These are phyloP conservation scores for Ochropacha duplaris DNA, from an alignment of 2,888 invertebrate species.

Conservation along the genomic window DNA sequence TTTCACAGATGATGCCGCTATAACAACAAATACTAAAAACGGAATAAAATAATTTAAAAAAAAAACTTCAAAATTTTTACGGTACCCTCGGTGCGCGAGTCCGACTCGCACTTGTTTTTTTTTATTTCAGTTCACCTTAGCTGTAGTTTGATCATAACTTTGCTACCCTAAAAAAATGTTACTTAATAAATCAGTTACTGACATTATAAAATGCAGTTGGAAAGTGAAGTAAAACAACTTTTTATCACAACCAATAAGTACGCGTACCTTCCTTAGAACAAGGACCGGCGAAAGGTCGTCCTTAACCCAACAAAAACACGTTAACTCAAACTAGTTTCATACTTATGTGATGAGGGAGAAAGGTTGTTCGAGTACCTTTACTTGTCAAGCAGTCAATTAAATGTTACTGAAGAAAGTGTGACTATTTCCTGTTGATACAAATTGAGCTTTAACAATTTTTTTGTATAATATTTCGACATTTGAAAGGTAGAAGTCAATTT, in stretches of 20 bases:
- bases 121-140: too few relatives aligned
- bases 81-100: too few relatives aligned
- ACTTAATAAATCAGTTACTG: too few relatives aligned
- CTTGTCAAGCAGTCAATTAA: neutral
- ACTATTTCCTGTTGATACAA: neutral
- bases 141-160: too few relatives aligned
- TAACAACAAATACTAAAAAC: too few relatives aligned
- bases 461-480: neutral
- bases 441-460: neutral
- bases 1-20: too few relatives aligned
- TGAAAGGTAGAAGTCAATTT: neutral
- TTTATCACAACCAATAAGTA: constrained; percentile 7
- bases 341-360: constrained; percentile 2
- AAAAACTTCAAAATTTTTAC: too few relatives aligned
- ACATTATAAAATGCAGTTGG: constrained; percentile 7
- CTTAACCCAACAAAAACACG: constrained; percentile 1
- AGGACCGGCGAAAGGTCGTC: constrained; percentile 14
- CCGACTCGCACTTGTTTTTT: too few relatives aligned
- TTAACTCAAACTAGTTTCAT: neutral
- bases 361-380: neutral
- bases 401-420: neutral
- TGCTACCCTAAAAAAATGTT: too few relatives aligned
- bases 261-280: constrained; percentile 5
- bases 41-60: too few relatives aligned
- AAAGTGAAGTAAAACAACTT: constrained; percentile 19